Evolutionary conservation across 2,113 vertebrate genomes (phyloP).

Genomic region (Menidia beryllina): DNA sequence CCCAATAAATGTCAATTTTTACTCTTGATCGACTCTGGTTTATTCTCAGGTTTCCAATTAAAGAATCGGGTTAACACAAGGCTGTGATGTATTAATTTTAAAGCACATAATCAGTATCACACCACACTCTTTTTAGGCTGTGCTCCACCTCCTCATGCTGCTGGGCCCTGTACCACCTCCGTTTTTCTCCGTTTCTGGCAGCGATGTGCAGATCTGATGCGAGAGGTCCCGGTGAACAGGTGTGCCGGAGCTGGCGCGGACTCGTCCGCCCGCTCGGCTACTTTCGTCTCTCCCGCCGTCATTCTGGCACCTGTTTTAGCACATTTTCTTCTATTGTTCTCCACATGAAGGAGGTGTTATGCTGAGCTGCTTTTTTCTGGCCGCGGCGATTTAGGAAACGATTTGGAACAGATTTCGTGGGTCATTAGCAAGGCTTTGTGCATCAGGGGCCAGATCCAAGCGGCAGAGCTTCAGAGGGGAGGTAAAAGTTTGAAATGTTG

Average conservation of each 20-base stretch:
- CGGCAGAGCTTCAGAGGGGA: not conserved
- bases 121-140: too few species aligned
- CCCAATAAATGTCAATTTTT: too few species aligned
- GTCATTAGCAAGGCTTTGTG: not conserved
- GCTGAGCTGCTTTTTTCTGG: slow-evolving; percentile 48
- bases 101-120: too few species aligned
- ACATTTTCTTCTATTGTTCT: slow-evolving; percentile 63
- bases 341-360: slow-evolving; percentile 45
- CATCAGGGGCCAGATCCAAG: too few species aligned
- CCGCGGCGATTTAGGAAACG: slow-evolving; percentile 24
- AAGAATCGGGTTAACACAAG: too few species aligned
- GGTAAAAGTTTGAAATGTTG: not conserved
- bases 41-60: too few species aligned
- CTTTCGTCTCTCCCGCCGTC: slow-evolving; percentile 58
- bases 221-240: slow-evolving; percentile 64
- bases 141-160: slow-evolving; percentile 17
- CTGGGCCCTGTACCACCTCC: too few species aligned
- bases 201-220: slow-evolving; percentile 58
- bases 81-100: too few species aligned
- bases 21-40: too few species aligned
- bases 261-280: slow-evolving; percentile 36
- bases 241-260: slow-evolving; percentile 53
- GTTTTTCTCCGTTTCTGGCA: slow-evolving; percentile 43
- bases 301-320: slow-evolving; percentile 39
- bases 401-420: slow-evolving; percentile 31